These are phyloP conservation scores for Hyla sarda DNA, from an alignment of 2,113 vertebrate genomes.

Conservation along the genomic window DNA sequence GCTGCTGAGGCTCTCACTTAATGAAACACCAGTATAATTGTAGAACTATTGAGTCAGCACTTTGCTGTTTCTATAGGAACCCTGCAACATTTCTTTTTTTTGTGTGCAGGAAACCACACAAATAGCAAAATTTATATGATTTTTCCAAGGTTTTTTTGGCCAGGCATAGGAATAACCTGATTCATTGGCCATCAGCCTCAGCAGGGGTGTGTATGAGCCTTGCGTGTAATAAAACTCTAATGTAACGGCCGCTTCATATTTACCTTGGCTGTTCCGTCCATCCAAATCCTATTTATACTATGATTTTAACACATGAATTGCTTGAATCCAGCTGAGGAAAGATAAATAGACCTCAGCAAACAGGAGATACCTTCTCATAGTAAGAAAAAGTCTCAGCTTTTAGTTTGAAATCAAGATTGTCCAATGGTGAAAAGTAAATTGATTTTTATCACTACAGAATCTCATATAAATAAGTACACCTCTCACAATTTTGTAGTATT, in stretches of 20 bases:
- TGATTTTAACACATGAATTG: slow-evolving; percentile 76
- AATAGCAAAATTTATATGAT: slow-evolving; percentile 61
- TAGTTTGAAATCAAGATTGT: neutral
- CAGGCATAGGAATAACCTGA: slow-evolving; percentile 59
- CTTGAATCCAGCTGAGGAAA: slow-evolving; percentile 58
- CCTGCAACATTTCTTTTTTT: slow-evolving; percentile 41
- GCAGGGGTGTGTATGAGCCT: slow-evolving; percentile 62
- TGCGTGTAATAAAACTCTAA: slow-evolving; percentile 64
- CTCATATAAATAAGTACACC: too few relatives aligned
- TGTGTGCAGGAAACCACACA: slow-evolving; percentile 53
- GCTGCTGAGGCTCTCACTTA: neutral
- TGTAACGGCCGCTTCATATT: slow-evolving; percentile 73
- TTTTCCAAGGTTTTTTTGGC: slow-evolving; percentile 65
- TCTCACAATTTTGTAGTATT: too few relatives aligned
- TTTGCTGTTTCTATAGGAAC: slow-evolving; percentile 55
- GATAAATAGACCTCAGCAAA: slow-evolving; percentile 50
- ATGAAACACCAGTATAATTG: slow-evolving; percentile 52
- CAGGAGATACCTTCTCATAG: slow-evolving; percentile 51
- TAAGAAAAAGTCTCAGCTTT: slow-evolving; percentile 10
- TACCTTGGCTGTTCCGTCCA: slow-evolving; percentile 69
- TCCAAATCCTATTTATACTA: slow-evolving; percentile 75
- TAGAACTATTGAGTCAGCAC: slow-evolving; percentile 53
- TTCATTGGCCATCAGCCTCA: slow-evolving; percentile 60
- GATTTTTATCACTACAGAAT: neutral
- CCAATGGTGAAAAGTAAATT: neutral